Evolutionary conservation across 2,113 vertebrate species (phyloP).

Genomic region (Gallinago media): DNA sequence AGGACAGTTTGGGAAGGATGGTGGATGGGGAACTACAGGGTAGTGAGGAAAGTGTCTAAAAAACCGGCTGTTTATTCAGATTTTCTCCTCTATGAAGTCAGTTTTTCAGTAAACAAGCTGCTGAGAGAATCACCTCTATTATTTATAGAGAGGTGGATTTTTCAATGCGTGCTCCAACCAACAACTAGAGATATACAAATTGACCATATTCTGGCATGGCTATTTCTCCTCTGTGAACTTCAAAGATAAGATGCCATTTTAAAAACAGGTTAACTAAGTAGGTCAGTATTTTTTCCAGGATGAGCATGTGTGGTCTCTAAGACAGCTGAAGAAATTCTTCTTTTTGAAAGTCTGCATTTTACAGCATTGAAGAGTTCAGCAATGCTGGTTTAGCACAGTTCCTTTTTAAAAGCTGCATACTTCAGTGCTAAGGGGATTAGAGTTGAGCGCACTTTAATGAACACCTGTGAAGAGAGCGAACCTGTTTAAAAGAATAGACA

Average conservation of each 20-base stretch:
- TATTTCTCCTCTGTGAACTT: conserved; percentile 7
- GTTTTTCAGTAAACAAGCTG: conserved; percentile 21
- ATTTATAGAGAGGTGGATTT: conserved; percentile 45
- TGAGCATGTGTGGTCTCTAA: conserved; percentile 26
- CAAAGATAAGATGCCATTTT: conserved; percentile 5
- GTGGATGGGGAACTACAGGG: background rate
- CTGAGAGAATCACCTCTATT: conserved; percentile 12
- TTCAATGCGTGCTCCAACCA: background rate
- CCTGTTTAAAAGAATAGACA: conserved; percentile 55
- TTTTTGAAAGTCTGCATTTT: background rate
- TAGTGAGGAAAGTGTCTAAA: background rate
- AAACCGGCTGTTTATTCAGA: background rate
- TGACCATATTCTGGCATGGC: background rate
- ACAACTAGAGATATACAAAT: background rate
- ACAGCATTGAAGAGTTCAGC: background rate
- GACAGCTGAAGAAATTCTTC: background rate
- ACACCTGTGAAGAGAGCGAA: conserved; percentile 53
- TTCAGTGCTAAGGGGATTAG: conserved; percentile 54
- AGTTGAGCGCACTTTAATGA: conserved; percentile 39
- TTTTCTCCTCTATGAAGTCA: background rate
- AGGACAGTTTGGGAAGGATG: background rate
- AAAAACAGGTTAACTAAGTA: conserved; percentile 18
- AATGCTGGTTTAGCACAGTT: background rate
- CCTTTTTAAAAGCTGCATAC: conserved; percentile 15
- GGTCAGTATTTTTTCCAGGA: conserved; percentile 33